Conservation (phyloP, 2,113 vertebrate genomes). For the Propithecus coquereli region DNA sequence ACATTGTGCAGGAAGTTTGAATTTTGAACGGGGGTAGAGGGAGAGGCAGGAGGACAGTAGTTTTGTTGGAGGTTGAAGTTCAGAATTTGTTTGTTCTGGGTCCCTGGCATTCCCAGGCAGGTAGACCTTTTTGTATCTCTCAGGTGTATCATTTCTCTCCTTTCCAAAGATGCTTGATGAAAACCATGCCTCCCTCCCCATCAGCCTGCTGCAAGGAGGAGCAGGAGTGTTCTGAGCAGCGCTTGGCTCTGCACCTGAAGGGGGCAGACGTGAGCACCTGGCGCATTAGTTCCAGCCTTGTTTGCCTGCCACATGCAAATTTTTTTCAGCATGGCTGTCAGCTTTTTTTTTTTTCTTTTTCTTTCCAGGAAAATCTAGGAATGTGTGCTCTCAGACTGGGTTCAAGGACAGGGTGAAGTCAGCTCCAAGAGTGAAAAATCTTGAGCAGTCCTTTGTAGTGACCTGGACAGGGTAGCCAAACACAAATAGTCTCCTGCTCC, state of each 20-base stretch:
- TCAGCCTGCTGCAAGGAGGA: background rate
- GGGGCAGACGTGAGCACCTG: background rate
- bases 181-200: background rate
- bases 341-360: background rate
- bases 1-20: background rate
- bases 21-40: background rate
- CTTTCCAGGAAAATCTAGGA: conserved; percentile 16
- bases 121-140: background rate
- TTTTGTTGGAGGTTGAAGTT: background rate
- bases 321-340: background rate
- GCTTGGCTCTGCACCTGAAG: background rate
- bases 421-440: background rate
- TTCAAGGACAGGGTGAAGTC: background rate
- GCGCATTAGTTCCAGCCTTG: fast-evolving
- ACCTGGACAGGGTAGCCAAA: background rate
- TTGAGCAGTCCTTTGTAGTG: background rate
- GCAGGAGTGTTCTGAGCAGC: fast-evolving
- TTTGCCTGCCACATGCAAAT: background rate
- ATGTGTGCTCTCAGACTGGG: background rate
- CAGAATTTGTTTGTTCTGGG: background rate
- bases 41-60: background rate
- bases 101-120: background rate
- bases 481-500: background rate
- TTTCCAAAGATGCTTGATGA: background rate
- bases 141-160: background rate